phyloP scores from a whole-genome alignment of 2,113 vertebrate species.

The Aegithalos caudatus region DNA sequence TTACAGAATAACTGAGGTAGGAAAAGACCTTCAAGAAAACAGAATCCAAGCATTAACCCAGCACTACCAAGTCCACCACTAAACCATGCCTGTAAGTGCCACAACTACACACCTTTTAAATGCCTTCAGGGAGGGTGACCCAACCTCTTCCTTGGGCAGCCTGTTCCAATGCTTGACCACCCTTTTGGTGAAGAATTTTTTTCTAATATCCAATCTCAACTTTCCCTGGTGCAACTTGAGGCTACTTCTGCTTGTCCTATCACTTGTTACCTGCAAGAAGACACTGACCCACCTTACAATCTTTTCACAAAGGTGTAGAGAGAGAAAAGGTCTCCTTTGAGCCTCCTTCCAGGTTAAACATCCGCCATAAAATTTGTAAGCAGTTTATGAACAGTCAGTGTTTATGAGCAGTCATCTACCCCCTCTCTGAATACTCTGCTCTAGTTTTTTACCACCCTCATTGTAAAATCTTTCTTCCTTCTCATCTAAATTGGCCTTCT shows the following conservation, averaged over 20 bases:
- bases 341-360: not conserved
- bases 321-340: not conserved
- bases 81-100: not conserved
- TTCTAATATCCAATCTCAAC: not conserved
- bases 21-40: not conserved
- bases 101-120: not conserved
- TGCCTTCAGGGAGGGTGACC: not conserved
- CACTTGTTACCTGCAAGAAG: not conserved
- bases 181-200: not conserved
- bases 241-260: not conserved
- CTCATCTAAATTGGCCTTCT: not conserved
- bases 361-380: not conserved
- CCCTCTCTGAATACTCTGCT: not conserved
- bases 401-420: not conserved
- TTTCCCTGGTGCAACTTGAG: not conserved
- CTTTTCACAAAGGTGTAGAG: not conserved
- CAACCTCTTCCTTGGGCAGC: not conserved
- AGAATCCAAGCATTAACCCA: not conserved
- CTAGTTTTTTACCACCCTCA: not conserved
- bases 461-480: not conserved
- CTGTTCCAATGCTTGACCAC: not conserved
- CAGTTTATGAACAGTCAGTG: not conserved
- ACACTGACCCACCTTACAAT: not conserved
- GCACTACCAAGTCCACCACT: not conserved
- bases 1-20: not conserved